Evolutionary conservation across 2,888 invertebrate genomes (phyloP).

Genomic region (Bellardia bayeri): DNA sequence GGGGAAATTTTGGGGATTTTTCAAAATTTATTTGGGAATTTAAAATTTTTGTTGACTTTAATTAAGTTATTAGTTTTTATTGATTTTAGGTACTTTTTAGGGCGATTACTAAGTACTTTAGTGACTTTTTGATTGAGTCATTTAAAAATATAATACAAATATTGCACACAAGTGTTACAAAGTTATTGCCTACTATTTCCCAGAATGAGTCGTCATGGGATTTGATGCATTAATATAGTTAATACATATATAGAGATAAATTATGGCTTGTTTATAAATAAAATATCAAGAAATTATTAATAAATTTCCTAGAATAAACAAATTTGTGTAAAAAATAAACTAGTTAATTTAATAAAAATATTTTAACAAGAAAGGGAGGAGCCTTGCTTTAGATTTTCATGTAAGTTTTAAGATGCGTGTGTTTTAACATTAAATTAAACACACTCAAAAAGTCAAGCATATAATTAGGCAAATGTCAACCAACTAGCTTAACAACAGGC

Average conservation of each 20-base stretch:
- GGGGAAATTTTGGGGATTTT: no score
- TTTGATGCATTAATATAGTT: not conserved
- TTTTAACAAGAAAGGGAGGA: not conserved
- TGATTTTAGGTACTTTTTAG: no score
- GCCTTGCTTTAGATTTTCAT: not conserved
- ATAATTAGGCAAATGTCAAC: conserved; percentile 65
- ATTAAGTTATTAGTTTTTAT: no score
- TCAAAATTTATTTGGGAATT: no score
- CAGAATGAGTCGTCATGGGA: not conserved
- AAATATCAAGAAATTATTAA: not conserved
- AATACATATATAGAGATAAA: not conserved
- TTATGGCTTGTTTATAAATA: not conserved
- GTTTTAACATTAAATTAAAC: conserved; percentile 4
- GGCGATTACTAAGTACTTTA: no score
- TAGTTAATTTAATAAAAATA: not conserved
- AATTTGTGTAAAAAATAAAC: not conserved
- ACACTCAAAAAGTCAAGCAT: conserved; percentile 50
- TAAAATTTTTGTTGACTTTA: no score
- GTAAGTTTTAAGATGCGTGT: not conserved
- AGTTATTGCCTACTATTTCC: not conserved
- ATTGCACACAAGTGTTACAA: no score
- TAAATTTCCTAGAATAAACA: not conserved
- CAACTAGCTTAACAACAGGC: conserved; percentile 4
- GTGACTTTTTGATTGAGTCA: no score
- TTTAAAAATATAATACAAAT: no score